Base-by-base conservation (phyloP, 2,113 vertebrate species). In the Aix galericulata region DNA sequence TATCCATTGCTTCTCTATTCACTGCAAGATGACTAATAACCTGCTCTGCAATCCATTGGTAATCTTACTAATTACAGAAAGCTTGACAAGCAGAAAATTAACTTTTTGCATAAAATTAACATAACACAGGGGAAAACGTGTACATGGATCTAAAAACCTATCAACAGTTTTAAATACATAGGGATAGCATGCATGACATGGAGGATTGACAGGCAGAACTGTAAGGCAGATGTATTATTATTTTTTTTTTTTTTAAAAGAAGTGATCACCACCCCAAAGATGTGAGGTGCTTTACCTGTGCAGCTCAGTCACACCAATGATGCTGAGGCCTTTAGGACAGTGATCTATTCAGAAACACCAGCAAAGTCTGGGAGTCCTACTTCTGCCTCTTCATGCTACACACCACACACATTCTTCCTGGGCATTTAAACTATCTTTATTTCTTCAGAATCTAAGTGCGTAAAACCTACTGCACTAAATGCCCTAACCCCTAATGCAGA, bases 241-340 rank as follows among this genome's bases (percentile, higher is more conserved):
- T 53, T 52, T 53, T 53, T 52, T 13, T 13, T 53, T 34, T 34
- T 34, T 59, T 23, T 38, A 11, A 40, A 15, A 73, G 27, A 76
- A 31, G 27, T 27, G 50, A 62, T n/a, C 29, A 8, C 0, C 3
- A 42, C 36, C 7, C 2, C 29, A 29, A 72, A 78, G 40, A 34
- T 6, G 8, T 0, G 1, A 86, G 1, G 1, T 34, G 12, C 56
- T 58, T 75, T n/a, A 40, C 21, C 22, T 31, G 29, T 4, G 3
- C 68, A 83, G 38, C 48, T 86, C 46, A 17, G 40, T 17, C 40
- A 74, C 55, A 38, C 13, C 72, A 4, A n/a, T 4, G 10, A 83
- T 2, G 4, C 4, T 32, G 14, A 69, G 38, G 46, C 60, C 62
- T 76, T 64, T 62, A 90, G 46, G 46, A 68, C 27, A 86, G 50